Percentiles rank a stretch among this genome's conserved stretches.
Conservation (phyloP, 2,888 invertebrate genomes). For the Uloborus plumipes region DNA sequence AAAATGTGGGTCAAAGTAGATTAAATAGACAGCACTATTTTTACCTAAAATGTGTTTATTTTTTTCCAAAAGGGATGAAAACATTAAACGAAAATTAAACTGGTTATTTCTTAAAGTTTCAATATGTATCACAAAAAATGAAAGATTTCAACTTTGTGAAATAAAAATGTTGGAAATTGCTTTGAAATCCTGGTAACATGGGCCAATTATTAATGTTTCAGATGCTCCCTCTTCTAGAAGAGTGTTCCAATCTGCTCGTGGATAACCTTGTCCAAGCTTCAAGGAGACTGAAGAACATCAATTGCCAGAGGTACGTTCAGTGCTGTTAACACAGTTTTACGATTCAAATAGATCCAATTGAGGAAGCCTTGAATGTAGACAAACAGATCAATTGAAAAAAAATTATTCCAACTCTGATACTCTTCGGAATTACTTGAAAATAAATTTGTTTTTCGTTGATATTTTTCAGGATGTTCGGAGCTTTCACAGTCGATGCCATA, state of each 20-base stretch:
- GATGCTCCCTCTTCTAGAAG: conserved; percentile 43
- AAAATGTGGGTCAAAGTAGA: too few species aligned
- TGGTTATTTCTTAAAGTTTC: too few species aligned
- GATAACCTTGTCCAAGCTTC: conserved; percentile 21
- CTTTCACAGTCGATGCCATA: conserved; percentile 50
- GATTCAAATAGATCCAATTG: not conserved
- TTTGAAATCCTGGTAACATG: too few species aligned
- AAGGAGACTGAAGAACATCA: not conserved
- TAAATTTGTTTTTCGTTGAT: not conserved
- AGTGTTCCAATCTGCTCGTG: conserved; percentile 28
- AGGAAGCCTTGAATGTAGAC: not conserved
- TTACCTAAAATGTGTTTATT: not conserved
- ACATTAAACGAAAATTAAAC: not conserved
- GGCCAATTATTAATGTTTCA: not conserved
- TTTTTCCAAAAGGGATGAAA: not conserved
- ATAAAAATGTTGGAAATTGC: not conserved
- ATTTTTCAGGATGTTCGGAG: conserved; percentile 31
- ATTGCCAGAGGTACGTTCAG: conserved; percentile 42
- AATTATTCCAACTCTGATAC: not conserved
- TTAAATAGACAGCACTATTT: too few species aligned
- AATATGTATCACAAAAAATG: too few species aligned
- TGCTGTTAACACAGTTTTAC: not conserved
- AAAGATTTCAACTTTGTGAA: not conserved
- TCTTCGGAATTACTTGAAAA: not conserved
- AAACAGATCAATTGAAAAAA: not conserved